Evolutionary conservation across 1,140 invertebrate genomes (phyloP), one percentile per base, ranked within the genome.

Genomic region (Heliconius eleuchia): DNA sequence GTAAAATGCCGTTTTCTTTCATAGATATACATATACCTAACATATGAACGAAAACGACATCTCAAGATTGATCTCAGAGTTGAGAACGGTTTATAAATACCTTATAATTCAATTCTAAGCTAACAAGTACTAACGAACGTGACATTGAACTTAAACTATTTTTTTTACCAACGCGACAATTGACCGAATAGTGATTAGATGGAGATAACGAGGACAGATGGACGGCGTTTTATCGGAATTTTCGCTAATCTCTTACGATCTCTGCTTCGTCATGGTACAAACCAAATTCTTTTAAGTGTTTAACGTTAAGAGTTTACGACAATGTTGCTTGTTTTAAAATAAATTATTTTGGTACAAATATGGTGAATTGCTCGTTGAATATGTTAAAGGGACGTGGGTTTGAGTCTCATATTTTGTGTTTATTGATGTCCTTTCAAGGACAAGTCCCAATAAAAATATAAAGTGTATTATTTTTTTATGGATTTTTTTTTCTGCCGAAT

Each of bases 161-260:
- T 23, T 74, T 74, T 74, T 70, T n/a, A 75, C 19, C 27, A 27
- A 74, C 9, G 37, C 55, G 74, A 76, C 74, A 76, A 42, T 37
- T 71, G 42, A 52, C 74, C 27, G 46, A 52, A 55, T 73, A 50
- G 50, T 50, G 60, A 79, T 75, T 34, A 79, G 57, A 30, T 30
- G 16, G 9, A 42, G 78, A 79, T 79, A 79, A 79, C 42, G 74
- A 79, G 73, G 73, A 75, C 57, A 71, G 66, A 74, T 72, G 78
- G 60, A 71, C 66, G 18, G 66, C 73, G 23, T 46, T 37, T 72
- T 79, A 79, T 75, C n/a, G 71, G 74, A 79, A 72, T 79, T 79
- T 75, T 79, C 55, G 78, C 66, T 60, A 79, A 79, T 79, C 73
- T 75, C 3, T 39, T 7, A 70, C 60, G 60, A 79, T 79, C 78